These are phyloP conservation scores for Sesamia nonagrioides DNA, from an alignment of 1,140 invertebrate species.

Conservation along the genomic window DNA sequence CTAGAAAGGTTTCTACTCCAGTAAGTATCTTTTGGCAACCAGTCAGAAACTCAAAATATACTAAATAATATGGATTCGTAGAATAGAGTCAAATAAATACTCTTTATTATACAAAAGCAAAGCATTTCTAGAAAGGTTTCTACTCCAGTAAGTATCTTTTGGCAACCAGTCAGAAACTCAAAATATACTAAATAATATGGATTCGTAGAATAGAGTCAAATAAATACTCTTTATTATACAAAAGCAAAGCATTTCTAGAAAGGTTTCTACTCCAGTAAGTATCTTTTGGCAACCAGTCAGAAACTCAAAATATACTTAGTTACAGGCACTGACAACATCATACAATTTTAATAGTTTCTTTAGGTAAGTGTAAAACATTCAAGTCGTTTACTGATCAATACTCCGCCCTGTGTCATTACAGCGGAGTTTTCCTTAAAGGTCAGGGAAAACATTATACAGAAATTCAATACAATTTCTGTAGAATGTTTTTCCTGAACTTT, in stretches of 20 bases:
- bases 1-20: too few relatives aligned
- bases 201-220: too few relatives aligned
- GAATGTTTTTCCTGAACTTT: too few relatives aligned
- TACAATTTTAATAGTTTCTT: constrained; percentile 16
- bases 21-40: too few relatives aligned
- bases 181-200: too few relatives aligned
- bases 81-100: too few relatives aligned
- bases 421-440: background rate
- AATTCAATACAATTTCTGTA: too few relatives aligned
- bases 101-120: too few relatives aligned
- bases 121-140: background rate
- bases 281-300: constrained; percentile 10
- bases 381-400: background rate
- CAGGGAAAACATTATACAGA: too few relatives aligned
- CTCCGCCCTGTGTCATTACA: background rate
- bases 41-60: too few relatives aligned
- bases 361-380: background rate
- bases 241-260: background rate
- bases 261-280: background rate
- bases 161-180: constrained; percentile 5
- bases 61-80: too few relatives aligned
- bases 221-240: too few relatives aligned
- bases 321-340: background rate
- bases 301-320: background rate
- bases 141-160: background rate